Evolutionary conservation across 2,888 invertebrate genomes (phyloP), one percentile per base, ranked within the genome.

Genomic region (Cheilosia soror): DNA sequence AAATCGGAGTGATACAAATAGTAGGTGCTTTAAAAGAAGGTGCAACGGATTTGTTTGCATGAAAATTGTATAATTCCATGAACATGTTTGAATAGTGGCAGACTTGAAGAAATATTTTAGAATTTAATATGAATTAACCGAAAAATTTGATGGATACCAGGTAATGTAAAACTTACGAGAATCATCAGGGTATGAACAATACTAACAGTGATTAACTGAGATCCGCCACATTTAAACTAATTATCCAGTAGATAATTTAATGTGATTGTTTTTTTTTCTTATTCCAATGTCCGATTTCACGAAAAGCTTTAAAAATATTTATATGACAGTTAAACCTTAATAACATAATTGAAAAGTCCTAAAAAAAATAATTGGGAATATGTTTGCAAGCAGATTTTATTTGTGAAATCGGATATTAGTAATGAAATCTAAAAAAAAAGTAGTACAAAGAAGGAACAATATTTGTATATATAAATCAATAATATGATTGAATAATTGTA

Each of bases 161-260:
- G 57, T 78, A 71, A 78, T 51, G n/a, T 40, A 31, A 20, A 57
- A 63, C 63, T 40, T 78, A 78, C 63, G 47, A 40, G 71, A 44
- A 78, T 58, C 63, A 78, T 71, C 78, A 57, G 37, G 3, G 37
- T 40, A n/a, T 55, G 27, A 57, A 44, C 37, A n/a, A 1, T 25
- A 25, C 5, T 51, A 29, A 13, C 31, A 49, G 49, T 49, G 27
- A 9, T 37, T 29, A 29, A 9, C 15, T 78, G 69, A 78, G 47
- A 78, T 71, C 78, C 78, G 78, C 78, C 78, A 78, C 78, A 71
- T 58, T 78, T 78, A 63, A 78, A 78, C 42, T 5, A 63, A 78
- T 71, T 78, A 78, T 78, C 78, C 71, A 31, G 29, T n/a, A 71
- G 78, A 78, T 78, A 78, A 78, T 63, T 63, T 71, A 71, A 71